A percentile compares a stretch with the other conserved stretches of the same genome.
phyloP scores from a whole-genome alignment of 1,140 invertebrate species.

The Halesus radiatus region DNA sequence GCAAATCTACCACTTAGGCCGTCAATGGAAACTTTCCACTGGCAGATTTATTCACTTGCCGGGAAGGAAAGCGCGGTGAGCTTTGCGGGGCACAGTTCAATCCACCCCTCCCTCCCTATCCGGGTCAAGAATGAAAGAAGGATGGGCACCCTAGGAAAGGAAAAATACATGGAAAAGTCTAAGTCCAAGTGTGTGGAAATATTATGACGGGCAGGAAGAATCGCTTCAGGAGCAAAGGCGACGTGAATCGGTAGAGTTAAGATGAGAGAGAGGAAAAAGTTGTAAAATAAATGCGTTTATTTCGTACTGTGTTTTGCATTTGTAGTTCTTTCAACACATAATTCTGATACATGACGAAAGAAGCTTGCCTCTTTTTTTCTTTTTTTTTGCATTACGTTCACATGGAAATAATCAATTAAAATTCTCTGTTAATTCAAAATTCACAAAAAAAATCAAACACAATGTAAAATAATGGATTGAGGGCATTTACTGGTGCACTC shows the following conservation, averaged over 20 bases:
- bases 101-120: neutral
- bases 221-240: neutral
- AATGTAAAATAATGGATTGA: too few relatives aligned
- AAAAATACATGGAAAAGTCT: neutral
- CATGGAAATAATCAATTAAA: too few relatives aligned
- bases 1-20: constrained; percentile 36
- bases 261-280: constrained; percentile 12
- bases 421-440: too few relatives aligned
- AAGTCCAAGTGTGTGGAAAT: constrained; percentile 42
- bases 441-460: too few relatives aligned
- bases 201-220: constrained; percentile 42
- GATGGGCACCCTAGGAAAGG: neutral
- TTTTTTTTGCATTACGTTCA: too few relatives aligned
- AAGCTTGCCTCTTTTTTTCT: too few relatives aligned
- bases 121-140: constrained; percentile 10
- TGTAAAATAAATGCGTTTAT: constrained; percentile 37
- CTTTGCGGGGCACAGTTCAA: constrained; percentile 23
- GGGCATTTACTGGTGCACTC: too few relatives aligned
- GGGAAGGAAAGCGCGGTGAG: constrained; percentile 26
- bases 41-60: constrained; percentile 35
- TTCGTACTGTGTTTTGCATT: constrained; percentile 2
- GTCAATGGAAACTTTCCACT: constrained; percentile 32
- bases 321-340: neutral
- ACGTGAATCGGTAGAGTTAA: constrained; percentile 30
- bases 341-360: too few relatives aligned